Base-by-base conservation (phyloP, 2,888 invertebrate genomes). In the Clivina fossor region DNA sequence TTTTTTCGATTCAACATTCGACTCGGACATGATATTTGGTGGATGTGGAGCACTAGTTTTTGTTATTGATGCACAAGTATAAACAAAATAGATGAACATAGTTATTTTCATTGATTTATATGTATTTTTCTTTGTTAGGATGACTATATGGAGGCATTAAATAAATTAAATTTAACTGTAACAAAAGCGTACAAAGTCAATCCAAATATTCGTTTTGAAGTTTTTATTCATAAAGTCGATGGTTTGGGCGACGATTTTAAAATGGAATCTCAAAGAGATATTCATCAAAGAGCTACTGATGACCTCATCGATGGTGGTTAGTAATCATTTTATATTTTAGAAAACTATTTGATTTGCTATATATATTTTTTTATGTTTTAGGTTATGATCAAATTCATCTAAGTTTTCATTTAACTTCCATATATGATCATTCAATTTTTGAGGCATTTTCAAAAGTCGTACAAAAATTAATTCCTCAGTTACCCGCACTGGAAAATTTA, bases 391-490 rank as follows among this genome's bases (percentile, higher is more conserved):
- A 91, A 75, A 91, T 94, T 60, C 90, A 93, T 71, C 76, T 95
- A 50, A 93, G 91, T 69, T 97, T 96, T 77, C 96, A 99, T 73
- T 79, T 98, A 60, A 99, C 98, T 16, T 98, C 97, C 58, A 99
- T 99, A 64, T 99, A 99, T 73, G 99, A 99, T 76, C 99, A 99
- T 76, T 98, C 98, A 62, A 99, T 99, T 76, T 99, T 99, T 78
- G 99, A 99, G 78, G 99, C 99, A 8, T 98, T 98, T 77, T 97
- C 96, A 66, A 99, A 99, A 85, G 98, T 99, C 59, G 97, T 99
- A 47, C 99, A 99, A 74, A 99, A 99, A 74, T 77, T 99, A 60
- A 98, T 99, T 69, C 95, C 95, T 28, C 98, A 99, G 74, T 79
- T 99, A 66, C 93, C 97, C 24, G 94, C 95, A 2, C 78, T 99